A percentile compares a stretch with the other conserved stretches of the same genome.
These are phyloP conservation scores for Lichenostomus cassidix DNA, from an alignment of 2,113 vertebrate genomes.

Conservation along the genomic window DNA sequence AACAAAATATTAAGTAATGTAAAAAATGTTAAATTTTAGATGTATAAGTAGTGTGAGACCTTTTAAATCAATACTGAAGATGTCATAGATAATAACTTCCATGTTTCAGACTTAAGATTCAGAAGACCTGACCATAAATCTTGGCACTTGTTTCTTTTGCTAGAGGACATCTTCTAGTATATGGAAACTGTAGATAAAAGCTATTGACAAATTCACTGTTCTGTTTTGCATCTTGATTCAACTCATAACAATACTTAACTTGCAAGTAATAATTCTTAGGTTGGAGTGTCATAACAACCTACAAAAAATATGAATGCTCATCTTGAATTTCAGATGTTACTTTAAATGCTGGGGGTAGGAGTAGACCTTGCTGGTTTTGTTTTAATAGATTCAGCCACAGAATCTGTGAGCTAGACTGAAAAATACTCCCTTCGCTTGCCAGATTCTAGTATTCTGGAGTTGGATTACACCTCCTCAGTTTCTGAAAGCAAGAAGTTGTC, in stretches of 20 bases:
- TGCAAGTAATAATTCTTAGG: background rate
- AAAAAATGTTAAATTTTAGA: background rate
- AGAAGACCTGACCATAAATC: background rate
- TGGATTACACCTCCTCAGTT: background rate
- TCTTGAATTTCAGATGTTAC: background rate
- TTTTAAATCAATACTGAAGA: background rate
- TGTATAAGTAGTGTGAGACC: background rate
- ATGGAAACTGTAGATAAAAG: background rate
- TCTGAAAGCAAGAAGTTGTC: background rate
- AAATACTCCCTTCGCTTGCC: background rate
- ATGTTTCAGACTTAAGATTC: background rate
- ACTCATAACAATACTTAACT: background rate
- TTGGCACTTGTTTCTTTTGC: background rate
- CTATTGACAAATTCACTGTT: background rate
- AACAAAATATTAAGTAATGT: too few relatives aligned
- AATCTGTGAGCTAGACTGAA: background rate
- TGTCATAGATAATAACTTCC: background rate
- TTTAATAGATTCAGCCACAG: background rate
- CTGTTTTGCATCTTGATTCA: background rate
- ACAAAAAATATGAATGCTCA: background rate
- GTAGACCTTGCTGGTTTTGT: background rate
- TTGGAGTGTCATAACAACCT: background rate
- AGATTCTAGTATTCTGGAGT: background rate
- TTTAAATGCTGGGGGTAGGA: background rate
- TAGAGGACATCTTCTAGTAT: background rate